Conservation (phyloP, 2,113 vertebrate genomes). For the Shinisaurus crocodilurus region DNA sequence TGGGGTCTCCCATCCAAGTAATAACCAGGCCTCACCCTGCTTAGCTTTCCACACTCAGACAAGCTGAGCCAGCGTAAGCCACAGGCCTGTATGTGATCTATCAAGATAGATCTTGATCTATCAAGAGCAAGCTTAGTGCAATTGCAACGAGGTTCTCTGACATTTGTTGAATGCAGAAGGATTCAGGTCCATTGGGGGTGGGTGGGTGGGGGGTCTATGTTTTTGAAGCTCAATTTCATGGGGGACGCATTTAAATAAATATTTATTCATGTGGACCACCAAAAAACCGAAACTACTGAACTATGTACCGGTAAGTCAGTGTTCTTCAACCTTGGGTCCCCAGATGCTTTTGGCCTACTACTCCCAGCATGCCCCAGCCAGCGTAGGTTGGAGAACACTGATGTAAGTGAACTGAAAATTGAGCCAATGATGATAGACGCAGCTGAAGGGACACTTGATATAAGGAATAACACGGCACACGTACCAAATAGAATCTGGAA, state of each 20-base stretch:
- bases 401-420: constrained; percentile 37
- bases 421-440: constrained; percentile 14
- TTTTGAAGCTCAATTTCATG: not conserved
- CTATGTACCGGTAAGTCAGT: too few relatives aligned
- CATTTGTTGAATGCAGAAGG: not conserved
- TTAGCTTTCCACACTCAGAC: too few relatives aligned
- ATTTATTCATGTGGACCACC: constrained; percentile 71
- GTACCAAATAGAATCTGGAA: constrained; percentile 64
- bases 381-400: too few relatives aligned
- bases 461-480: constrained; percentile 62
- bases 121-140: not conserved
- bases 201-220: too few relatives aligned
- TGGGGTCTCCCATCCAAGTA: too few relatives aligned
- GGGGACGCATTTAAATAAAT: constrained; percentile 49
- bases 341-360: too few relatives aligned
- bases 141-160: not conserved
- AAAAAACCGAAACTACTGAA: not conserved
- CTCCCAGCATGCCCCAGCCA: too few relatives aligned
- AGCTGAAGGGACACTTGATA: constrained; percentile 45
- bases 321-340: too few relatives aligned
- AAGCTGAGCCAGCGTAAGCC: too few relatives aligned
- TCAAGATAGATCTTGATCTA: too few relatives aligned
- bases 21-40: too few relatives aligned
- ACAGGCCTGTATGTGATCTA: too few relatives aligned
- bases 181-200: not conserved